Percentiles rank a stretch among this genome's conserved stretches.
Evolutionary conservation across 2,113 vertebrate genomes (phyloP).

Genomic region (Bettongia penicillata): DNA sequence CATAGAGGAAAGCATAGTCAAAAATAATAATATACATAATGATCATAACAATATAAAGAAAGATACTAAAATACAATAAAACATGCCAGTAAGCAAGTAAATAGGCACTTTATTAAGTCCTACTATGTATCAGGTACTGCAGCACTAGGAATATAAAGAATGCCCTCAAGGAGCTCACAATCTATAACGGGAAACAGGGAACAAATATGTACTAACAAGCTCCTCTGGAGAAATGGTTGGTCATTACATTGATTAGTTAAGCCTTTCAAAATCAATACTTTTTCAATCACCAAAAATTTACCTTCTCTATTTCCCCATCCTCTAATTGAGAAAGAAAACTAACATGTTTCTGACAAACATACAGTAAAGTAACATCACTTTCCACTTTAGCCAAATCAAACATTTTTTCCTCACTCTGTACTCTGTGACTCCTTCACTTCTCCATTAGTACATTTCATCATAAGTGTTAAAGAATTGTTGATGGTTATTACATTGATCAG

Average conservation of each 20-base stretch:
- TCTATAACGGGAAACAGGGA: neutral
- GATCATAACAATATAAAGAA: neutral
- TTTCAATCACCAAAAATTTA: neutral
- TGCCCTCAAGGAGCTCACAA: neutral
- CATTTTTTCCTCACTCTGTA: neutral
- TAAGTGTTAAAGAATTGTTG: neutral
- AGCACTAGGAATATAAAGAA: neutral
- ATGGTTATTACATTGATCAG: neutral
- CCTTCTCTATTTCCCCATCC: neutral
- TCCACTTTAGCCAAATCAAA: neutral
- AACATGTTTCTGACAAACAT: neutral
- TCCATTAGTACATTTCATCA: neutral
- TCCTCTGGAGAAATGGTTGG: neutral
- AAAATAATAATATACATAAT: neutral
- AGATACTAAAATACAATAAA: neutral
- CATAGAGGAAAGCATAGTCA: neutral
- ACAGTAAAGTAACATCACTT: neutral
- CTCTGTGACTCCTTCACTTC: neutral
- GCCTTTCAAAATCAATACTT: neutral
- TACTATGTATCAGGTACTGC: neutral
- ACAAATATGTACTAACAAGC: neutral
- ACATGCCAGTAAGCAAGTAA: neutral
- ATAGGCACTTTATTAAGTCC: neutral
- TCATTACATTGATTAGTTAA: neutral
- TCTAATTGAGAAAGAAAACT: neutral